Evolutionary conservation across 2,113 vertebrate genomes (phyloP).

Genomic region (Epinephelus fuscoguttatus): DNA sequence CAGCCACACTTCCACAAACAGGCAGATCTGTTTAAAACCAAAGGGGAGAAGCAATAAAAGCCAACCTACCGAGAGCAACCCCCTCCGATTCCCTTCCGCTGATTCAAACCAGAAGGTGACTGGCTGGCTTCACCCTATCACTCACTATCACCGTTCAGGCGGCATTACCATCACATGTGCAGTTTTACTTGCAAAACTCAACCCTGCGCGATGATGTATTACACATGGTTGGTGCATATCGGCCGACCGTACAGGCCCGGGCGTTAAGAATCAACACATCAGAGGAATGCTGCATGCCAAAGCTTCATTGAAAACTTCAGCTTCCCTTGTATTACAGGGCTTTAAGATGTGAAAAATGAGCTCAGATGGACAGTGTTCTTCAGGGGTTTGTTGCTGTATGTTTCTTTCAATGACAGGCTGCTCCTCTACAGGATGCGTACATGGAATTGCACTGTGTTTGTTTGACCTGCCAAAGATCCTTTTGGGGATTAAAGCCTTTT

Average conservation of each 20-base stretch:
- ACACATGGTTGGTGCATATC: conserved; percentile 3
- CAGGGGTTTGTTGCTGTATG: conserved; percentile 53
- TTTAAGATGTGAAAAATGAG: conserved; percentile 19
- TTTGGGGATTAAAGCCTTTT: conserved; percentile 74
- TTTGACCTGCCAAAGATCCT: conserved; percentile 72
- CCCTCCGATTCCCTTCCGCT: conserved; percentile 71
- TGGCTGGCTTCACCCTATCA: conserved; percentile 74
- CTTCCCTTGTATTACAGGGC: conserved; percentile 32
- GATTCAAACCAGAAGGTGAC: conserved; percentile 86
- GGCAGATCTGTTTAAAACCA: conserved; percentile 87
- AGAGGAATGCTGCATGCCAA: conserved; percentile 1
- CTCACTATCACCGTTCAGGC: conserved; percentile 70
- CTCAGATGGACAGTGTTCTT: conserved; percentile 32
- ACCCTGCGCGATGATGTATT: conserved; percentile 16
- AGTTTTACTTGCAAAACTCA: conserved; percentile 33
- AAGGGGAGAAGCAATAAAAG: conserved; percentile 86
- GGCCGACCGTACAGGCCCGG: not conserved
- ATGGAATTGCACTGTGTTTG: conserved; percentile 74
- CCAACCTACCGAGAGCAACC: conserved; percentile 75
- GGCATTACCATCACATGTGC: conserved; percentile 57
- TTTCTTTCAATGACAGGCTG: conserved; percentile 77
- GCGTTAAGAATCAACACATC: conserved; percentile 11
- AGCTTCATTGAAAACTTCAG: not conserved
- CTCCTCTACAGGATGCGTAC: conserved; percentile 60
- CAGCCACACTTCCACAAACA: conserved; percentile 89